Evolutionary conservation across 2,888 invertebrate genomes (phyloP), one percentile per base, ranked within the genome.

Genomic region (Ormyrus nitidulus): DNA sequence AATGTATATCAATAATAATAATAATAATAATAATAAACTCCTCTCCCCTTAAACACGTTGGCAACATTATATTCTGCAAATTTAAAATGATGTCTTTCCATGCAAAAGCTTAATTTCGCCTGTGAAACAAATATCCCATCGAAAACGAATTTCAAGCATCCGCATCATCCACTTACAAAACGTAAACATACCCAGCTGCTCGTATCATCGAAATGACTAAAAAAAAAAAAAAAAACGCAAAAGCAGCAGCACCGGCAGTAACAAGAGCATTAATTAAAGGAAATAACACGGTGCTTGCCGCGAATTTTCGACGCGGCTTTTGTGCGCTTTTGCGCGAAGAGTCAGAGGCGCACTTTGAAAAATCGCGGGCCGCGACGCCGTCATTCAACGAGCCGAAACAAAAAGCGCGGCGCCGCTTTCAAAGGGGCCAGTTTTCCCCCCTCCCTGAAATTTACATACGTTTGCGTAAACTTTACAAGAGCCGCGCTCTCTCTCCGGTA

Each of bases 251-350:
- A 56, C 48, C 6, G 19, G 11, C 34, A 19, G 34, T 58, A 34
- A 74, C 69, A 59, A 73, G 64, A 69, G 64, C 56, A 65, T 65
- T 66, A 61, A 72, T 70, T 59, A 68, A 78, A 68, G 9, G 13
- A 56, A 77, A 75, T 61, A 61, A 51, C 65, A 19, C 5, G 11
- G 58, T 64, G 46, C 46, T 51, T n/a, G 34, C n/a, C 13, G 11
- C 8, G 34, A 51, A 51, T 34, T 61, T 71, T 69, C 8, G 34
- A 34, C 19, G 19, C 34, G 34, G 34, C 34, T 34, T 34, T 34
- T 34, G 3, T 34, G 34, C 2, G 34, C 34, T 2, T 34, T 34
- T 34, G 34, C 34, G 34, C 34, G 34, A 34, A 3, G 34, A 34
- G 2, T 34, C 34, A 34, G 34, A 11, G n/a, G 2, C 19, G 51